Conservation (phyloP, 2,888 invertebrate genomes). For the Sinotaia quadrata region DNA sequence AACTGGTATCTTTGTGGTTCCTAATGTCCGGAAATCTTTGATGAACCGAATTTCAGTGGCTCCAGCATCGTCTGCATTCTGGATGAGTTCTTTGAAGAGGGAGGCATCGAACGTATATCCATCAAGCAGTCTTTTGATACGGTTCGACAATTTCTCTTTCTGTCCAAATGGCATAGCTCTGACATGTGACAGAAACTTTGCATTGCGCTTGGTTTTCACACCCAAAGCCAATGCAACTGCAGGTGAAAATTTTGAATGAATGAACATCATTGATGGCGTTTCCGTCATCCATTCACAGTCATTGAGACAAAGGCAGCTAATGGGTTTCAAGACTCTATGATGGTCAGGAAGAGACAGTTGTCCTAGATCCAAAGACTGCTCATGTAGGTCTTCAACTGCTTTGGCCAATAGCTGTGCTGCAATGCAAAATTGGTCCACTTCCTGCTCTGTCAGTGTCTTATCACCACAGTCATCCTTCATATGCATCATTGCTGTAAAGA, state of each 20-base stretch:
- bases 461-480: not conserved
- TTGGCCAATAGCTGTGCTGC: slow-evolving; percentile 4
- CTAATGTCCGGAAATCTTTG: slow-evolving; percentile 49
- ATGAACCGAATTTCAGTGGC: slow-evolving; percentile 65
- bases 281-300: slow-evolving; percentile 43
- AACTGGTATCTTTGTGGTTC: not conserved
- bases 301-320: slow-evolving; percentile 48
- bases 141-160: slow-evolving; percentile 58
- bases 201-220: slow-evolving; percentile 33
- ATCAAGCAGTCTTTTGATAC: slow-evolving; percentile 58
- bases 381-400: not conserved
- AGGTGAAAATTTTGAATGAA: slow-evolving; percentile 44
- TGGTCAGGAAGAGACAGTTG: slow-evolving; percentile 26
- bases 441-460: not conserved
- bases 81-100: slow-evolving; percentile 66
- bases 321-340: slow-evolving; percentile 14
- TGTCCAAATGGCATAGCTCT: slow-evolving; percentile 59
- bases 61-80: slow-evolving; percentile 66
- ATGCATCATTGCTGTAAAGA: not conserved
- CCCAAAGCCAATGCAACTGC: slow-evolving; percentile 48
- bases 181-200: slow-evolving; percentile 49
- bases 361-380: not conserved
- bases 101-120: slow-evolving; percentile 63
- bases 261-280: slow-evolving; percentile 35
- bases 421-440: not conserved